phyloP scores from a whole-genome alignment of 2,797 vertebrate species.

The Pitangus sulphuratus region DNA sequence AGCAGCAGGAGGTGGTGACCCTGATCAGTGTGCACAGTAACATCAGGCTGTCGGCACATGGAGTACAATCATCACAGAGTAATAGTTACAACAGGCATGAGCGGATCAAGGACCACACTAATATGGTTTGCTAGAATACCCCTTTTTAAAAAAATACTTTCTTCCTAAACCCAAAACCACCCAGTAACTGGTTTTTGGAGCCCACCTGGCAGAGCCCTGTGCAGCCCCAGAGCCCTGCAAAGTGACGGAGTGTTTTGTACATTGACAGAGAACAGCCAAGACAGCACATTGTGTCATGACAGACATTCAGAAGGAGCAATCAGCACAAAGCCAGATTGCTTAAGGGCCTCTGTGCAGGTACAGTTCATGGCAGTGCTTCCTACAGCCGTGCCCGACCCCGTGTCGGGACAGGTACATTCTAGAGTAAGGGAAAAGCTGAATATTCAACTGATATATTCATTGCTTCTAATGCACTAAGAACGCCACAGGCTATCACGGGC shows the following conservation, averaged over 20 bases:
- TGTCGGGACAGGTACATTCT: slow-evolving; percentile 59
- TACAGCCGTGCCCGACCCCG: not conserved
- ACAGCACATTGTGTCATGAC: not conserved
- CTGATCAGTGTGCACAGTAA: slow-evolving; percentile 49
- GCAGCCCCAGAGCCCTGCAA: not conserved
- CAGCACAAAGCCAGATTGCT: not conserved
- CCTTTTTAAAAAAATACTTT: slow-evolving; percentile 58
- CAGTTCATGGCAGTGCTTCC: slow-evolving; percentile 57
- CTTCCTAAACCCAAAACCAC: slow-evolving; percentile 64
- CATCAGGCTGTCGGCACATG: slow-evolving; percentile 1
- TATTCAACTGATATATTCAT: not conserved
- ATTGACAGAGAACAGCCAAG: not conserved
- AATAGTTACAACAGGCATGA: slow-evolving; percentile 2
- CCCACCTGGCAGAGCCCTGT: slow-evolving; percentile 34
- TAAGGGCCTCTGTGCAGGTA: slow-evolving; percentile 57
- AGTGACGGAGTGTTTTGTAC: not conserved
- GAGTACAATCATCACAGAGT: slow-evolving; percentile 16
- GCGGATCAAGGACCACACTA: not conserved
- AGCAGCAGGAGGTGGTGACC: slow-evolving; percentile 39
- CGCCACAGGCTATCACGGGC: not conserved
- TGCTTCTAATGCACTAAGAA: slow-evolving; percentile 12
- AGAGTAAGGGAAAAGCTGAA: slow-evolving; percentile 20
- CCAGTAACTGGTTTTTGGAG: not conserved
- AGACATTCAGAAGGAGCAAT: slow-evolving; percentile 41
- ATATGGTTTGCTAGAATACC: not conserved